phyloP scores from a whole-genome alignment of 2,797 vertebrate species.

The Gallirallus australis region DNA sequence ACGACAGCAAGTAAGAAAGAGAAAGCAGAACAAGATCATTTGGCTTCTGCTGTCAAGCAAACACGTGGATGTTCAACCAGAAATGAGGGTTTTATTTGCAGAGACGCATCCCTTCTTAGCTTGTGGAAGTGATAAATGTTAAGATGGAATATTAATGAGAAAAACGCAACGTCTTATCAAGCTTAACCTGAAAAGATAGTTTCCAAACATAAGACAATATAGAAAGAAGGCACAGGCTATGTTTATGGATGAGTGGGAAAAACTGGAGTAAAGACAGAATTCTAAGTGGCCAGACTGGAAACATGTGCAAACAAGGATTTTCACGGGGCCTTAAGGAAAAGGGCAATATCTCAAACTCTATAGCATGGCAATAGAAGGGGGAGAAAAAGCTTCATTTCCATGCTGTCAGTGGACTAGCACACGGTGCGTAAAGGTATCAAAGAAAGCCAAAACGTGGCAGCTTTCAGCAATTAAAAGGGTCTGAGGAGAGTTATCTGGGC shows the following conservation, averaged over 20 bases:
- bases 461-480: neutral
- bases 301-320: neutral
- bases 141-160: neutral
- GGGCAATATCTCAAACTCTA: neutral
- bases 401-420: neutral
- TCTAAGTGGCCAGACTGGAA: neutral
- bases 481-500: neutral
- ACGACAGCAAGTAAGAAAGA: neutral
- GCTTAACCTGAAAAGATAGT: neutral
- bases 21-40: neutral
- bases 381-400: neutral
- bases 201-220: neutral
- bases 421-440: rapidly evolving
- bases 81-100: neutral
- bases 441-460: neutral
- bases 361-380: neutral
- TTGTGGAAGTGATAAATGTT: neutral
- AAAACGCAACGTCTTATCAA: neutral
- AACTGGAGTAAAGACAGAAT: neutral
- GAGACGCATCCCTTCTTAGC: neutral
- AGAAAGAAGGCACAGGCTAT: neutral
- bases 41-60: neutral
- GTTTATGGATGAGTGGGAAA: neutral
- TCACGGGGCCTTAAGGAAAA: neutral
- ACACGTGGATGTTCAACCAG: neutral